Base-by-base conservation (phyloP, 2,888 invertebrate genomes). In the Fissipunctia ypsillon region DNA sequence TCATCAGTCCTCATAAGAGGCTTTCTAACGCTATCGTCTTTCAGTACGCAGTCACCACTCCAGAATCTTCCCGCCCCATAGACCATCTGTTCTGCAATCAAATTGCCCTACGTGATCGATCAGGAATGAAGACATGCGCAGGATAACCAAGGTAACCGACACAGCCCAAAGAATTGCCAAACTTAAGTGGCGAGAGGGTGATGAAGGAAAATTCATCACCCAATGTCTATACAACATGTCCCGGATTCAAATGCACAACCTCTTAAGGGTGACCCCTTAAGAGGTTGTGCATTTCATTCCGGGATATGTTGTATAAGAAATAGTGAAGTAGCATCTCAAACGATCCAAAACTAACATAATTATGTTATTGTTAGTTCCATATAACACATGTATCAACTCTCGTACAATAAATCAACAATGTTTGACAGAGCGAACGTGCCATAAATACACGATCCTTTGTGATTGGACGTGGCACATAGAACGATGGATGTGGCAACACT, bases 391-490 rank as follows among this genome's bases (percentile, higher is more conserved):
- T 81, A 79, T 87, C 84, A 77, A 83, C 69, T 78, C 56, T 12
- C 12, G 22, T 22, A 67, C 68, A 63, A 87, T 86, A 86, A 84
- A 86, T 86, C 86, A 84, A 78, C 74, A 79, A 65, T 81, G 86
- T 86, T 86, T 84, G 86, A 84, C 88, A 87, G 69, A 57, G 45
- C 31, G 68, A 72, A 87, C 86, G 87, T 87, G 86, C 74, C 71
- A 76, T 87, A 86, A 79, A 87, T 86, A 80, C 73, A 69, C 56
- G 69, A 79, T 81, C 76, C 81, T 72, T 87, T 81, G 79, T 86
- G 86, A 87, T 86, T 81, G 70, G 48, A 45, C 52, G 56, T 61
- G n/a, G 64, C 63, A 64, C 59, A 76, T 56, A 41, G 31, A n/a
- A 38, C 28, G 28, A 64, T 84, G 76, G 76, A 85, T 85, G 63